Evolutionary conservation across 2,797 vertebrate genomes (phyloP).

Genomic region (Semotilus atromaculatus): DNA sequence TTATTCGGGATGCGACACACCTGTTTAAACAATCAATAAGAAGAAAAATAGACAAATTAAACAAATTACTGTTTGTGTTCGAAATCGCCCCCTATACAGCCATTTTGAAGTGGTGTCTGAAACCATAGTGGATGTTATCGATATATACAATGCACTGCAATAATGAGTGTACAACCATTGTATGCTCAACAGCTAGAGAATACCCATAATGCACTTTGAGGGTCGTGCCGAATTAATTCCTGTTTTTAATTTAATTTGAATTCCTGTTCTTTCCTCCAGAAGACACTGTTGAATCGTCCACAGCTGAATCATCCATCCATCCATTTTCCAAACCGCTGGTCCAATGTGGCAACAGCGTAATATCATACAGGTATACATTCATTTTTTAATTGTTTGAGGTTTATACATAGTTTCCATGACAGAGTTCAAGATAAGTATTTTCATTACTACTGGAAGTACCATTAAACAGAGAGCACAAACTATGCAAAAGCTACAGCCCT

Average conservation of each 20-base stretch:
- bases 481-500: background rate
- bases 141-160: background rate
- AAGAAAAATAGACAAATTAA: background rate
- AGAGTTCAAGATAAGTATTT: background rate
- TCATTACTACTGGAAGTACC: background rate
- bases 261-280: too few relatives aligned
- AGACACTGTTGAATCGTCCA: too few relatives aligned
- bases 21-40: slow-evolving; percentile 66
- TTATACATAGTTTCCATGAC: background rate
- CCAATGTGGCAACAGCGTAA: background rate
- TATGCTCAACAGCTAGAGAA: background rate
- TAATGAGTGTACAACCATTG: background rate
- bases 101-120: background rate
- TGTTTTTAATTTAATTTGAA: too few relatives aligned
- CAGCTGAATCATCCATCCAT: background rate
- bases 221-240: background rate
- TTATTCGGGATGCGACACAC: slow-evolving; percentile 95
- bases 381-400: background rate
- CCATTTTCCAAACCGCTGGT: background rate
- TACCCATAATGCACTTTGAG: background rate
- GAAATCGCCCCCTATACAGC: background rate
- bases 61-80: background rate
- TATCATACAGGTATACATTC: background rate
- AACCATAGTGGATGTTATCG: background rate
- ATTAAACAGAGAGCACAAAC: background rate